These are phyloP conservation scores for Microchirus variegatus DNA, from an alignment of 2,797 vertebrate species.

Conservation along the genomic window DNA sequence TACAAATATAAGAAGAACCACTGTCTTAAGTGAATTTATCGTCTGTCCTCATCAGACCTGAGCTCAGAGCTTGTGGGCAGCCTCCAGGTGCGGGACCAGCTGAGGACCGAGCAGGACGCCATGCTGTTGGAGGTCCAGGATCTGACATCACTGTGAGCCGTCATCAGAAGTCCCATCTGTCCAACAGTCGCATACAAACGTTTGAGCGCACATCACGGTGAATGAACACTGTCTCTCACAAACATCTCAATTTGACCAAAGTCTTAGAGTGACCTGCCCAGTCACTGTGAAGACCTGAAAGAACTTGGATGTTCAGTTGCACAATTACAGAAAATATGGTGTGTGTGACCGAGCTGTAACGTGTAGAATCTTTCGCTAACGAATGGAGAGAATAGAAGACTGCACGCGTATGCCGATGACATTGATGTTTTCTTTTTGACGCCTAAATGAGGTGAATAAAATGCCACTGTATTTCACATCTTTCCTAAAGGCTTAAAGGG, in stretches of 20 bases:
- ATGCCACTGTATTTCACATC: no score
- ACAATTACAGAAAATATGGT: background rate
- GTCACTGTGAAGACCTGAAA: constrained; percentile 23
- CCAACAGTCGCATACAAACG: background rate
- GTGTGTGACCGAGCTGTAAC: no score
- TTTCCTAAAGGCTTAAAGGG: no score
- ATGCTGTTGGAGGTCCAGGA: constrained; percentile 85
- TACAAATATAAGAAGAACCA: no score
- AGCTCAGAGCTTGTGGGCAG: constrained; percentile 83
- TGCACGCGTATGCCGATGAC: no score
- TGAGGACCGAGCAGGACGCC: constrained; percentile 84
- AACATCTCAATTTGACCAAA: constrained; percentile 25
- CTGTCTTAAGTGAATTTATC: background rate
- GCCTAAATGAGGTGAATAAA: no score
- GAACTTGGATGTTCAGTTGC: constrained; percentile 14
- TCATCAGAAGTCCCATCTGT: background rate
- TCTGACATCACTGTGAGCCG: constrained; percentile 72
- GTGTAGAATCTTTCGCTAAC: no score
- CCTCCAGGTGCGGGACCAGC: constrained; percentile 80
- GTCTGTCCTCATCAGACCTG: constrained; percentile 64
- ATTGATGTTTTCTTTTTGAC: no score
- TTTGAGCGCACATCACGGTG: constrained; percentile 1
- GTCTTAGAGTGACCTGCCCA: constrained; percentile 6
- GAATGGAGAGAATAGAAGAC: no score
- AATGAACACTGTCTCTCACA: background rate